These are phyloP conservation scores for Diadegma fenestrale DNA, from an alignment of 2,888 invertebrate species.

Conservation along the genomic window DNA sequence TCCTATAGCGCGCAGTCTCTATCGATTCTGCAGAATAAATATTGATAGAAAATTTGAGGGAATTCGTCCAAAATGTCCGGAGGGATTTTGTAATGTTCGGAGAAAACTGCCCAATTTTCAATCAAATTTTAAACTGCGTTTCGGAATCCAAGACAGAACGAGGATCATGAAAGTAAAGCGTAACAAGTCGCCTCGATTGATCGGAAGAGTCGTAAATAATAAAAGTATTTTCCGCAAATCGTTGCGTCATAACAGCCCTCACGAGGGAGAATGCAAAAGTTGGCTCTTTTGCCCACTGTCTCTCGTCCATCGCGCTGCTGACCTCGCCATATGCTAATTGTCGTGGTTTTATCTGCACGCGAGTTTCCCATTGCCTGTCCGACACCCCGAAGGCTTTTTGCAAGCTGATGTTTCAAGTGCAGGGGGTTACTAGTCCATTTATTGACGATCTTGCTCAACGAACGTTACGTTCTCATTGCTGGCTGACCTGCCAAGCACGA, in stretches of 20 bases:
- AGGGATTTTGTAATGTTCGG: not conserved
- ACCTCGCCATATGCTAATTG: slow-evolving; percentile 81
- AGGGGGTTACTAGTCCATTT: slow-evolving; percentile 18
- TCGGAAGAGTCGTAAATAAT: slow-evolving; percentile 36
- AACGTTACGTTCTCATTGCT: not conserved
- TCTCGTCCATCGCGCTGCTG: slow-evolving; percentile 56
- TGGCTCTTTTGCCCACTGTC: slow-evolving; percentile 30
- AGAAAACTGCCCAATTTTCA: not conserved
- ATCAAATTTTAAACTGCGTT: no score
- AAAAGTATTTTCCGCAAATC: slow-evolving; percentile 38
- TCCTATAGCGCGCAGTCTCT: not conserved
- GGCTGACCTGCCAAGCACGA: not conserved
- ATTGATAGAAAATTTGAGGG: not conserved
- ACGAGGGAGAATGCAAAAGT: slow-evolving; percentile 24
- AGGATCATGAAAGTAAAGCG: not conserved
- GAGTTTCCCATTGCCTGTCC: slow-evolving; percentile 70
- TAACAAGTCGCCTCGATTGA: slow-evolving; percentile 45
- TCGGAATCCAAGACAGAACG: not conserved
- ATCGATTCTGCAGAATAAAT: not conserved
- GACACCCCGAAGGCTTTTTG: slow-evolving; percentile 38
- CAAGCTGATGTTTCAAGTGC: slow-evolving; percentile 35
- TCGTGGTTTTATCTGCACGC: slow-evolving; percentile 82
- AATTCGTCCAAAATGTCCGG: not conserved
- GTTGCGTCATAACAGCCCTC: slow-evolving; percentile 50
- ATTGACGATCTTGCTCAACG: not conserved